Percentiles rank a stretch among this genome's conserved stretches.
These are phyloP conservation scores for Eulemur albifrons DNA, from an alignment of 2,797 vertebrate genomes.

Conservation along the genomic window DNA sequence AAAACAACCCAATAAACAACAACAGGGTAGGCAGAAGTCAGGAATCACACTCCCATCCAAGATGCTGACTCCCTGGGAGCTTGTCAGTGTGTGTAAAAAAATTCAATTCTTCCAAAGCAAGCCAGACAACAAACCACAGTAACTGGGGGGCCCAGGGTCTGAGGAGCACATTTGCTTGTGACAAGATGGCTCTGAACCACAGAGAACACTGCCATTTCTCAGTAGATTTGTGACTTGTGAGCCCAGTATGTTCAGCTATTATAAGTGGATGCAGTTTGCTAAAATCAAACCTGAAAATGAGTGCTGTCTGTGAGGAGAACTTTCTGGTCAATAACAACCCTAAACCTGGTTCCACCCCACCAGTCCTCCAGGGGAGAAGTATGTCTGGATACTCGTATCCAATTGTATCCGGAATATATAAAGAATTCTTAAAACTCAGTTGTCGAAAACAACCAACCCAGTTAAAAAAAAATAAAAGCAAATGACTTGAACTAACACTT, in stretches of 20 bases:
- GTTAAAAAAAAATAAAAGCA: not conserved
- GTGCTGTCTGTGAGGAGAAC: not conserved
- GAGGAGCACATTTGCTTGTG: not conserved
- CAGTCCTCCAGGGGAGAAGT: not conserved
- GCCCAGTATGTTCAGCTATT: not conserved
- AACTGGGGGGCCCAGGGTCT: not conserved
- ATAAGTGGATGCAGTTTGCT: not conserved
- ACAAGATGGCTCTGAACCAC: not conserved
- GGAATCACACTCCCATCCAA: not conserved
- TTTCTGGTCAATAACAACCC: not conserved
- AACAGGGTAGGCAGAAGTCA: too few species aligned
- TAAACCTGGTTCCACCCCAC: not conserved
- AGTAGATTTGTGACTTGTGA: not conserved
- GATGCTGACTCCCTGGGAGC: not conserved
- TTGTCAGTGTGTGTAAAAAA: not conserved
- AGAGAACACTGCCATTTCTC: not conserved
- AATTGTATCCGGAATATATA: not conserved
- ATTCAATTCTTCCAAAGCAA: not conserved
- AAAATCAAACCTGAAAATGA: not conserved
- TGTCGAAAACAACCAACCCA: not conserved
- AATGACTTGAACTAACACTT: not conserved
- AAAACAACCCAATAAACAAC: not conserved
- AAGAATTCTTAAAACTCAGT: not conserved
- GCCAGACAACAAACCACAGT: not conserved
- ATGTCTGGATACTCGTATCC: not conserved